These are phyloP conservation scores for Tapera naevia DNA, from an alignment of 2,797 vertebrate genomes.

Conservation along the genomic window DNA sequence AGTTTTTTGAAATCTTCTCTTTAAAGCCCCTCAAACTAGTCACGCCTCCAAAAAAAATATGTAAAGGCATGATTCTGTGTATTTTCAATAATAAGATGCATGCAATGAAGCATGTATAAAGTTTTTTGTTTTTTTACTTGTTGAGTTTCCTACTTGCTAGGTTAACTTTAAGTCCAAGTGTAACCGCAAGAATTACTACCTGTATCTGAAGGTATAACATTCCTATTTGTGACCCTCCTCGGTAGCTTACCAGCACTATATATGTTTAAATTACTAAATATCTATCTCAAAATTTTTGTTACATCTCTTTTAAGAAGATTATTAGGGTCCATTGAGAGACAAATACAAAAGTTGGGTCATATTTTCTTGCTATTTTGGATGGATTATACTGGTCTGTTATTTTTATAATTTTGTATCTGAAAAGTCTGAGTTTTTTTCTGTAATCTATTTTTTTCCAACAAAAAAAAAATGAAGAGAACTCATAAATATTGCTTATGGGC, in stretches of 20 bases:
- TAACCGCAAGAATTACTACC: background rate
- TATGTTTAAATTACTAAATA: background rate
- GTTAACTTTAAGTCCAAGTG: background rate
- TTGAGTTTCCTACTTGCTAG: background rate
- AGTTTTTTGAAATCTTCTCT: background rate
- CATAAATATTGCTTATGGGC: background rate
- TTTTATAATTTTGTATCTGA: background rate
- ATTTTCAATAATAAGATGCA: background rate
- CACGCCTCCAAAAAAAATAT: background rate
- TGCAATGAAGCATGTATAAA: background rate
- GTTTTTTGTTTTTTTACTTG: background rate
- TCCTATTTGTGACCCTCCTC: background rate
- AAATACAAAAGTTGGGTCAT: background rate
- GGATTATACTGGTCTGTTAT: background rate
- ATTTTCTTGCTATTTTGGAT: background rate
- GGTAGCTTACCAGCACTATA: background rate
- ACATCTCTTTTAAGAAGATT: background rate
- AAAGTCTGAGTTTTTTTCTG: background rate
- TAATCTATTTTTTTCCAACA: background rate
- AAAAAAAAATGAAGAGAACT: background rate
- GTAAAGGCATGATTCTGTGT: background rate
- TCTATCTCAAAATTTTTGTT: background rate
- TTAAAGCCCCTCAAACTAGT: background rate
- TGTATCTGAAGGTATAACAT: background rate
- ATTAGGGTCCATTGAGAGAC: accelerated